Evolutionary conservation across 2,888 invertebrate species (phyloP).

Genomic region (Pyrochroa serraticornis): DNA sequence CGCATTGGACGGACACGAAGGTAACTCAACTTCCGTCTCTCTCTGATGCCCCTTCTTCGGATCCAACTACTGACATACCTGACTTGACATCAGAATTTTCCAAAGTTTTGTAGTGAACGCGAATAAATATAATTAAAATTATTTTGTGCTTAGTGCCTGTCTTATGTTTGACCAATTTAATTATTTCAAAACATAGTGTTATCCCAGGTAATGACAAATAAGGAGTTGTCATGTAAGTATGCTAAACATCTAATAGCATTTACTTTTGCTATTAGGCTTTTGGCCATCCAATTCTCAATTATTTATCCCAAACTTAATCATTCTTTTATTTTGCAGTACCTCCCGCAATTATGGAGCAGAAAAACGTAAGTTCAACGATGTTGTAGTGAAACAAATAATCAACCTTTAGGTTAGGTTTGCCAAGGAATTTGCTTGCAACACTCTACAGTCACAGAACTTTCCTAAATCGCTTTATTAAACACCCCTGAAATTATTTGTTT

Average conservation of each 20-base stretch:
- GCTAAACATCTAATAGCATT: constrained; percentile 28
- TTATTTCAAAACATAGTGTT: constrained; percentile 29
- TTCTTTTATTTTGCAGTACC: constrained; percentile 42
- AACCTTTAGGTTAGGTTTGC: constrained; percentile 44
- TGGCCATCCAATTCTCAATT: constrained; percentile 20
- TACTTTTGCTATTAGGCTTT: constrained; percentile 25
- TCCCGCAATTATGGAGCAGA: constrained; percentile 45
- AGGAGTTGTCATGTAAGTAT: constrained; percentile 50
- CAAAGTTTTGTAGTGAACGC: constrained; percentile 20
- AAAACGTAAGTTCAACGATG: constrained; percentile 45
- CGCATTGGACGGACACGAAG: too few relatives aligned
- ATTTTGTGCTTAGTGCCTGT: constrained; percentile 27
- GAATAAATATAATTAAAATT: constrained; percentile 25
- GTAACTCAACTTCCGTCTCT: background rate
- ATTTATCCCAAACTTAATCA: constrained; percentile 28
- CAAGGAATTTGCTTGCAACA: constrained; percentile 19
- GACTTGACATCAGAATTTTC: constrained; percentile 26
- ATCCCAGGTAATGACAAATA: constrained; percentile 48
- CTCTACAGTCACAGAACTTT: constrained; percentile 4
- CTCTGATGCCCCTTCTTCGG: constrained; percentile 18
- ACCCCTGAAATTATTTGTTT: background rate
- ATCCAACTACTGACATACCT: constrained; percentile 18
- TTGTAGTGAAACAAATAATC: constrained; percentile 30
- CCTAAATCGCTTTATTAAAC: background rate
- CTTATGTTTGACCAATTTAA: constrained; percentile 26